Base-by-base conservation (phyloP, 2,888 invertebrate species). In the Globia sparganii region DNA sequence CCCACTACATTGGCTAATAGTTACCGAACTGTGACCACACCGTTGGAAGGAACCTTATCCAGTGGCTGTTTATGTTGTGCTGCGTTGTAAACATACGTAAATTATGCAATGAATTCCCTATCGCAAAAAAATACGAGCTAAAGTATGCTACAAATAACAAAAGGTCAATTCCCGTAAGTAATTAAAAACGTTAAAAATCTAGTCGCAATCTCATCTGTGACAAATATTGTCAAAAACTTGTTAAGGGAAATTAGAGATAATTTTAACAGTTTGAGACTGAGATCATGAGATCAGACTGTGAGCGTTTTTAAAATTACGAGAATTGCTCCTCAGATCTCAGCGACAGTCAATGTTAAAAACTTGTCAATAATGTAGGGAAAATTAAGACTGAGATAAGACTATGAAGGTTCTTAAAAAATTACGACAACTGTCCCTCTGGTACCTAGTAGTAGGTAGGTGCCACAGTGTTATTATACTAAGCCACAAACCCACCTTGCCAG, bases 401-500 rank as follows among this genome's bases (percentile, higher is more conserved):
- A 18, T 18, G 21, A 49, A 21, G 2, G 21, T 49, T 49, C 21
- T 49, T 49, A 49, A 21, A 53, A 49, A 53, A 53, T 0, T 11
- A n/a, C 25, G 53, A 53, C 4, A 25, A 53, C n/a, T 25, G 53
- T 0, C 21, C 49, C 21, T 49, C 21, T 49, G 49, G 13, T 66
- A 66, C 28, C 11, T 43, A 43, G 66, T 46, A n/a, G n/a, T n/a
- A n/a, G n/a, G n/a, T n/a, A 9, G 9, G 21, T 21, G 34, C 34
- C 18, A 90, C 90, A n/a, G 25, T 58, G n/a, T 5, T 40, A 18
- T 28, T 13, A 37, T 46, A 13, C 2, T 21, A 37, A 46, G 25
- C 34, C 9, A 40, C 4, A 53, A 53, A 73, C 86, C 86, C 90
- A 96, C 96, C 93, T 91, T 89, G 81, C 96, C 95, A 68, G 88